Conservation (phyloP, 2,888 invertebrate species). For the Sicus ferrugineus region DNA sequence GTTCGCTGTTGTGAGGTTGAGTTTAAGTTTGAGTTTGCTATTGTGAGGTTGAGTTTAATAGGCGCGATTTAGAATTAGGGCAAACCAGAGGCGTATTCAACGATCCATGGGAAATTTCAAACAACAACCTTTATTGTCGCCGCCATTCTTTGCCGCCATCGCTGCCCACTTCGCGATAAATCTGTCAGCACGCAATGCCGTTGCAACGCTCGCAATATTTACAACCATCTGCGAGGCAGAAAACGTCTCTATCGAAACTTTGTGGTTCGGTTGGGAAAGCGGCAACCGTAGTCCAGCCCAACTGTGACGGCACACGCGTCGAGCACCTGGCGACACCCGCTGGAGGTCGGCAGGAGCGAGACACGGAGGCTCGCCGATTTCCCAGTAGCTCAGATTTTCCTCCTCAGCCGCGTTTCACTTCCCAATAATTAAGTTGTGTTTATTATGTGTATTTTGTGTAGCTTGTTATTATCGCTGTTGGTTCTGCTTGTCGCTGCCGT, state of each 20-base stretch:
- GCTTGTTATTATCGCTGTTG: not conserved
- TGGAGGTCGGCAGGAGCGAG: not conserved
- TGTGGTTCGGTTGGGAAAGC: not conserved
- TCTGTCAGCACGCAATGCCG: constrained; percentile 45
- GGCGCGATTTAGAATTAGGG: too few species aligned
- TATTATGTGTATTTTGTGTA: not conserved
- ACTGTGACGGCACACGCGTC: not conserved
- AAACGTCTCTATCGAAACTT: constrained; percentile 28
- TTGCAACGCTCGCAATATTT: constrained; percentile 9
- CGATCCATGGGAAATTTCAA: too few species aligned
- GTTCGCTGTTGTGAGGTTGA: too few species aligned
- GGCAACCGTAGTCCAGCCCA: not conserved
- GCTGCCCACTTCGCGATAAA: constrained; percentile 38
- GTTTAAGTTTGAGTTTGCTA: too few species aligned
- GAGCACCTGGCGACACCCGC: not conserved
- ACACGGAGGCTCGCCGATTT: not conserved
- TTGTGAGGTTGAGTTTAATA: too few species aligned
- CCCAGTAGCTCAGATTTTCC: not conserved
- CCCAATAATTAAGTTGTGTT: not conserved
- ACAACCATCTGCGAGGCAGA: not conserved
- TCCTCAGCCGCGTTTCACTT: not conserved
- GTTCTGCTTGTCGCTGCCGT: not conserved
- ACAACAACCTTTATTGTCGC: not conserved
- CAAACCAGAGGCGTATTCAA: too few species aligned
- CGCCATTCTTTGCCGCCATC: not conserved